These are phyloP conservation scores for Erannis defoliaria DNA, from an alignment of 2,888 invertebrate species.

Conservation along the genomic window DNA sequence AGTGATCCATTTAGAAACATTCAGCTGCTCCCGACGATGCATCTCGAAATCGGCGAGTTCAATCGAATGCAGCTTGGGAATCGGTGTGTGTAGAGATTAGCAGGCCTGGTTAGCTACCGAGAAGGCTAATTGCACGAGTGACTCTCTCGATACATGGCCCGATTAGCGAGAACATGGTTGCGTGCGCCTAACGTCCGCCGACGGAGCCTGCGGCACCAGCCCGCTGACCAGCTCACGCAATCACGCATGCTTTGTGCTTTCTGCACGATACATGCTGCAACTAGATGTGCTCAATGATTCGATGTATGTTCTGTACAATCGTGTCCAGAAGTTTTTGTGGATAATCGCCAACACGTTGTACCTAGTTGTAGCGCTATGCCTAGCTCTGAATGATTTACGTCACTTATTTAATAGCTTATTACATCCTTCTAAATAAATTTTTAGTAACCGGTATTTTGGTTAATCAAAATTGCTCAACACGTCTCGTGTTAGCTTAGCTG, in stretches of 20 bases:
- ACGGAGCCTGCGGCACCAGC: constrained; percentile 57
- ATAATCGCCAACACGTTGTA: neutral
- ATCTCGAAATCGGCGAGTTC: constrained; percentile 37
- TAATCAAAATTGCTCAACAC: neutral
- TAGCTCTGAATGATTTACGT: neutral
- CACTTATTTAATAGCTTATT: neutral
- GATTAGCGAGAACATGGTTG: constrained; percentile 79
- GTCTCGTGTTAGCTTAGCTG: neutral
- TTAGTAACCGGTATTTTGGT: neutral
- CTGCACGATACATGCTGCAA: constrained; percentile 38
- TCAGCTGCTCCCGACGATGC: neutral
- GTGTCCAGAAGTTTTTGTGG: neutral
- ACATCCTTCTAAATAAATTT: neutral
- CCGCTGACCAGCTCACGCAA: constrained; percentile 63
- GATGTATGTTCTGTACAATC: neutral
- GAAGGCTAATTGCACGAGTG: constrained; percentile 75
- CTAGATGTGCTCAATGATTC: constrained; percentile 7
- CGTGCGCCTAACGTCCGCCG: constrained; percentile 72
- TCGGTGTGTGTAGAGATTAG: constrained; percentile 51
- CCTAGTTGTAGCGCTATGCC: neutral
- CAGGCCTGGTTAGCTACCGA: constrained; percentile 66
- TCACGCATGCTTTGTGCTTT: constrained; percentile 61
- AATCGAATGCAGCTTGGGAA: constrained; percentile 33
- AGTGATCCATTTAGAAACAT: neutral
- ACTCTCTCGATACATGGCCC: constrained; percentile 69